Base-by-base conservation (phyloP, 1,140 invertebrate genomes). In the Cephus cinctus region DNA sequence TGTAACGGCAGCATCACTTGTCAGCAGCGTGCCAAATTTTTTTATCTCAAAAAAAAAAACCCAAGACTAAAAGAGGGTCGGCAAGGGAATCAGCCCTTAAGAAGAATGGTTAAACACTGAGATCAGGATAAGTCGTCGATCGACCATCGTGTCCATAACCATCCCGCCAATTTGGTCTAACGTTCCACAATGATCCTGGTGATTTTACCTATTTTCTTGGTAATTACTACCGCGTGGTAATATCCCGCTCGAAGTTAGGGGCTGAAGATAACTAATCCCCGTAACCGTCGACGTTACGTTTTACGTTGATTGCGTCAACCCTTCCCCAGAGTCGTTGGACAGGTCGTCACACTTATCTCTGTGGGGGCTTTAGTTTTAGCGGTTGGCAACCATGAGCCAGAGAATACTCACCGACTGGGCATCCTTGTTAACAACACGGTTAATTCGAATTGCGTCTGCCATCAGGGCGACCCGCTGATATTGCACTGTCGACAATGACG, bases 271-370 rank as follows among this genome's bases (percentile, higher is more conserved):
- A 75, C 72, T 73, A 73, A 75, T 73, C 71, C 68, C 67, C 56
- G 69, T 71, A 65, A 75, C 63, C 63, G 68, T 65, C 62, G 72
- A 43, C 64, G 67, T 73, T 72, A 72, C 69, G 69, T 73, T 75
- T 75, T 72, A 71, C 69, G 71, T 72, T 73, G 69, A 75, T 75
- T 72, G 65, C 68, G 67, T 69, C 64, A 73, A 72, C 70, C 68
- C 68, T 71, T 71, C 50, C 30, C 27, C 43, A 47, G 50, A 52
- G 63, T 69, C 71, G 69, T 74, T 73, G 71, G 70, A 74, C 70
- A 72, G 72, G 69, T 72, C 72, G 71, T 73, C 70, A 71, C 69
- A 75, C 70, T 75, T 75, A 75, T 75, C 71, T 75, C 58, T 58
- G 38, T 52, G 34, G 32, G 25, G 40, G 31, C 21, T 50, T 21